These are phyloP conservation scores for Homalodisca vitripennis DNA, from an alignment of 1,140 invertebrate species.

Conservation along the genomic window DNA sequence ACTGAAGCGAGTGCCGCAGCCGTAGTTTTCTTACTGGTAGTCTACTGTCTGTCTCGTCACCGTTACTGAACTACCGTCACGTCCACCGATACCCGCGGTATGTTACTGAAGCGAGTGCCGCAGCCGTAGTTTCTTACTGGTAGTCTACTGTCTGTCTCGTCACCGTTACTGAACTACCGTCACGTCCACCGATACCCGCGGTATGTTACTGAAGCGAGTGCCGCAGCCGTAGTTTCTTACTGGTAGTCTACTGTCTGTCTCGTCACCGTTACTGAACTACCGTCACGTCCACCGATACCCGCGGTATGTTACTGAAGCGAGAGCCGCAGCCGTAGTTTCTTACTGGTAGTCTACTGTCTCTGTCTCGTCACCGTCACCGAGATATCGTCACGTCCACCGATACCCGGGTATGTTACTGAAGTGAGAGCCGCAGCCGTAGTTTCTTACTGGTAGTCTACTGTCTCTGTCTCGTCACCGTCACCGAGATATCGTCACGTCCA, in stretches of 20 bases:
- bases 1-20: not conserved
- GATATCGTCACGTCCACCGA: not conserved
- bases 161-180: not conserved
- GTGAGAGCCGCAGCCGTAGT: no score
- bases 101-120: not conserved
- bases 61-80: not conserved
- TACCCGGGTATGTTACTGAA: no score
- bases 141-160: not conserved
- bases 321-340: no score
- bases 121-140: not conserved
- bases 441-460: no score
- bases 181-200: not conserved
- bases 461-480: no score
- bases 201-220: not conserved
- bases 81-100: not conserved
- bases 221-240: not conserved
- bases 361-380: not conserved
- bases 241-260: no score
- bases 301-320: not conserved
- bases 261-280: not conserved
- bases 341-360: no score
- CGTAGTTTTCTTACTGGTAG: no score
- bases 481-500: not conserved
- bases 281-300: constrained; percentile 1
- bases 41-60: no score